Conservation (phyloP, 2,888 invertebrate genomes). For the Fragum fragum region DNA sequence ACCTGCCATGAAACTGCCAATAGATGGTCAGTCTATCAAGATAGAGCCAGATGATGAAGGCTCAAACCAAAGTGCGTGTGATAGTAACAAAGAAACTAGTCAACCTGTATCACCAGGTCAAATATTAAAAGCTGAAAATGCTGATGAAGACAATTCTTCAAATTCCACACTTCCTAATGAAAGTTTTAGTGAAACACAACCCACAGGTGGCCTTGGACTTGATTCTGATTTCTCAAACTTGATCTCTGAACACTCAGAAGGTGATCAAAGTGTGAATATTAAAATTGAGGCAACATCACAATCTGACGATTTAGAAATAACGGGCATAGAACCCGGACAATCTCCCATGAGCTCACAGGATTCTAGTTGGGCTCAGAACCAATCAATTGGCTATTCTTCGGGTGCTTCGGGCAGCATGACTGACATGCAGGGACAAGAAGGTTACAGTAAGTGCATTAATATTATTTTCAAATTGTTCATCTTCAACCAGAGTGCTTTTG, state of each 20-base stretch:
- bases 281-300: slow-evolving; percentile 50
- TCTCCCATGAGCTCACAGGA: not conserved
- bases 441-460: slow-evolving; percentile 50
- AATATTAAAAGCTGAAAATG: not conserved
- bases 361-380: slow-evolving; percentile 37
- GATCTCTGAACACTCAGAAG: slow-evolving; percentile 12
- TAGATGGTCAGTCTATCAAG: slow-evolving; percentile 40
- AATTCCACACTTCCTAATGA: slow-evolving; percentile 41
- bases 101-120: slow-evolving; percentile 31
- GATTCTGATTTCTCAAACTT: slow-evolving; percentile 52
- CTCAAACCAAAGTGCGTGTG: not conserved
- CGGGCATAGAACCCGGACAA: slow-evolving; percentile 56
- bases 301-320: slow-evolving; percentile 53
- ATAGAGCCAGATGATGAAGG: slow-evolving; percentile 47
- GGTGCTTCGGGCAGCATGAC: slow-evolving; percentile 40
- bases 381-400: slow-evolving; percentile 23
- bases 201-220: slow-evolving; percentile 48
- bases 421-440: slow-evolving; percentile 34
- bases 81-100: slow-evolving; percentile 23
- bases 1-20: not conserved
- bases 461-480: not conserved
- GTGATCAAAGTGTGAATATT: slow-evolving; percentile 35
- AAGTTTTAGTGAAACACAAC: slow-evolving; percentile 38
- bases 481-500: not conserved
- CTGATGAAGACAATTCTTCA: slow-evolving; percentile 38